Percentiles rank a stretch among this genome's conserved stretches.
Evolutionary conservation across 2,888 invertebrate species (phyloP).

Genomic region (Trachelus tabidus): DNA sequence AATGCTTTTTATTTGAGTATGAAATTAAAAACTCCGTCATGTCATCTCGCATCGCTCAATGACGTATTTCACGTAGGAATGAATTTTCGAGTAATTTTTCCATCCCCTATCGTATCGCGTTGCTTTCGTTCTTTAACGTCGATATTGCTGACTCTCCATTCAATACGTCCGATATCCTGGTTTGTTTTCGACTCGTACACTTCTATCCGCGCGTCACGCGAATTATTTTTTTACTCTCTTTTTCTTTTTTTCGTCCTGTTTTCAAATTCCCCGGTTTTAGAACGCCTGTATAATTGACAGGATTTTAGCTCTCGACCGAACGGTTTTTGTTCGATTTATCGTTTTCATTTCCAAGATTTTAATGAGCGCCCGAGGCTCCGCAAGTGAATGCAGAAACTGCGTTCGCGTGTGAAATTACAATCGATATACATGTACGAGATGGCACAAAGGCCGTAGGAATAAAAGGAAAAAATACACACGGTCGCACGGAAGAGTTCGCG

Average conservation of each 20-base stretch:
- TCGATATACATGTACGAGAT: neutral
- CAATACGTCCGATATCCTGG: neutral
- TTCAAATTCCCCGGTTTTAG: neutral
- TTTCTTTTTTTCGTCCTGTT: neutral
- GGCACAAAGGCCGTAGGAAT: neutral
- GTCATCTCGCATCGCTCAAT: neutral
- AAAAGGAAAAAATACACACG: neutral
- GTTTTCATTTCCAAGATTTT: constrained; percentile 33
- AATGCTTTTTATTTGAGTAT: neutral
- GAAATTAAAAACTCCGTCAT: neutral
- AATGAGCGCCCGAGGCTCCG: constrained; percentile 26
- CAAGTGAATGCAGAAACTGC: neutral
- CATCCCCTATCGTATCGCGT: neutral
- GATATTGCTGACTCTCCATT: neutral
- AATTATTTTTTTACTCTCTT: neutral
- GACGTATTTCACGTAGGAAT: neutral
- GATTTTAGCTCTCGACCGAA: neutral
- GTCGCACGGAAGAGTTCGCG: neutral
- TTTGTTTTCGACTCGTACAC: neutral
- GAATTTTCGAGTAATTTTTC: neutral
- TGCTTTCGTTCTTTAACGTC: neutral
- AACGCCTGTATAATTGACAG: constrained; percentile 8
- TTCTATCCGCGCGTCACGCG: neutral
- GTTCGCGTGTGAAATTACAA: neutral
- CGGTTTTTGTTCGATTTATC: constrained; percentile 22